These are phyloP conservation scores for Aporophyla lueneburgensis DNA, from an alignment of 2,888 invertebrate genomes.

Conservation along the genomic window DNA sequence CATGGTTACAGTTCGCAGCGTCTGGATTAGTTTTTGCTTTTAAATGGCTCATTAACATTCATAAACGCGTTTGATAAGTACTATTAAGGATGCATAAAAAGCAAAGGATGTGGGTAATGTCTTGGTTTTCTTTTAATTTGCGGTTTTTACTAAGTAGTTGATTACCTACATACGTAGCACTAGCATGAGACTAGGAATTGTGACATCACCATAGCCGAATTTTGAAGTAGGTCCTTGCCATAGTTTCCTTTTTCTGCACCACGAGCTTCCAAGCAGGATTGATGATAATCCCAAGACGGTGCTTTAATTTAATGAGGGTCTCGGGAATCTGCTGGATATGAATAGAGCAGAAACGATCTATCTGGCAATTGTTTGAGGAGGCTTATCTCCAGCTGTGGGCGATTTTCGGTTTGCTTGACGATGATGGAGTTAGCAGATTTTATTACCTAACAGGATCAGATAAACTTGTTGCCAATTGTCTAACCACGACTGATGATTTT, in stretches of 20 bases:
- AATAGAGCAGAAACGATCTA: too few relatives aligned
- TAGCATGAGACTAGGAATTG: background rate
- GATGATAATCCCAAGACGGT: background rate
- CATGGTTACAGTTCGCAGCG: constrained; percentile 13
- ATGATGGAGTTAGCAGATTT: background rate
- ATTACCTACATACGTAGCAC: background rate
- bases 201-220: too few relatives aligned
- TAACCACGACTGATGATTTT: background rate
- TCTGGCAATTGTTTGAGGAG: background rate
- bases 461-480: too few relatives aligned
- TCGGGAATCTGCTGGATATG: too few relatives aligned
- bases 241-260: background rate
- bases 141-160: background rate
- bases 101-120: background rate
- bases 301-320: background rate
- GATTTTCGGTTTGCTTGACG: background rate
- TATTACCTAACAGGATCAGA: background rate
- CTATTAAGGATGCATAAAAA: constrained; percentile 24
- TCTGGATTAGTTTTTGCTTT: constrained; percentile 41
- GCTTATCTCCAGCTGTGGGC: background rate
- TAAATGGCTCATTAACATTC: constrained; percentile 36
- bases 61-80: constrained; percentile 18
- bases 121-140: background rate
- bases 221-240: too few relatives aligned
- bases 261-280: background rate